Evolutionary conservation across 2,888 invertebrate species (phyloP).

Genomic region (Chalcis sispes): DNA sequence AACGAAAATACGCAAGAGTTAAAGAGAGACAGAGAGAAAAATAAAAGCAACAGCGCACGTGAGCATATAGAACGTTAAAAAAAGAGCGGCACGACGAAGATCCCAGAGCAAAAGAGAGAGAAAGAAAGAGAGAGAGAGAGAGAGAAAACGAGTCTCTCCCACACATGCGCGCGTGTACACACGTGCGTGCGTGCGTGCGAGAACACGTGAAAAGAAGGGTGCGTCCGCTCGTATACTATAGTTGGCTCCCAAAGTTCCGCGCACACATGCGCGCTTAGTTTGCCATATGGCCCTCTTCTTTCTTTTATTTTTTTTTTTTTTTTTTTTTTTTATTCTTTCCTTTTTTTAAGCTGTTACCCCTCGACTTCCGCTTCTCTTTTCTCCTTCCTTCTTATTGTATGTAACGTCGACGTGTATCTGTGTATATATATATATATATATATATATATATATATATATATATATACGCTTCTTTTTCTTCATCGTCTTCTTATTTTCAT

Average conservation of each 20-base stretch:
- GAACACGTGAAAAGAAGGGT: constrained; percentile 32
- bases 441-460: not conserved
- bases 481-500: not conserved
- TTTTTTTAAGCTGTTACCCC: constrained; percentile 41
- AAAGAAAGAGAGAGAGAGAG: too few species aligned
- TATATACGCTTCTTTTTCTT: not conserved
- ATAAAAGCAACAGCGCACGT: not conserved
- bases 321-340: constrained; percentile 19
- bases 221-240: constrained; percentile 36
- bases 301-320: not conserved
- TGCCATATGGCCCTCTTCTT: constrained; percentile 55
- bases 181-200: not conserved
- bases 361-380: constrained; percentile 52
- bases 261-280: not conserved
- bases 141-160: constrained; percentile 17
- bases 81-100: constrained; percentile 29
- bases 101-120: too few species aligned
- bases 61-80: constrained; percentile 42
- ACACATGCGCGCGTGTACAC: not conserved
- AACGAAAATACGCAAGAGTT: not conserved
- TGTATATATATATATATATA: not conserved
- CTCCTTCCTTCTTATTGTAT: too few species aligned
- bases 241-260: constrained; percentile 41
- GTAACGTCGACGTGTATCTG: not conserved
- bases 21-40: not conserved